These are phyloP conservation scores for Lepeophtheirus nordmannii DNA, from an alignment of 2,888 invertebrate genomes.

Conservation along the genomic window DNA sequence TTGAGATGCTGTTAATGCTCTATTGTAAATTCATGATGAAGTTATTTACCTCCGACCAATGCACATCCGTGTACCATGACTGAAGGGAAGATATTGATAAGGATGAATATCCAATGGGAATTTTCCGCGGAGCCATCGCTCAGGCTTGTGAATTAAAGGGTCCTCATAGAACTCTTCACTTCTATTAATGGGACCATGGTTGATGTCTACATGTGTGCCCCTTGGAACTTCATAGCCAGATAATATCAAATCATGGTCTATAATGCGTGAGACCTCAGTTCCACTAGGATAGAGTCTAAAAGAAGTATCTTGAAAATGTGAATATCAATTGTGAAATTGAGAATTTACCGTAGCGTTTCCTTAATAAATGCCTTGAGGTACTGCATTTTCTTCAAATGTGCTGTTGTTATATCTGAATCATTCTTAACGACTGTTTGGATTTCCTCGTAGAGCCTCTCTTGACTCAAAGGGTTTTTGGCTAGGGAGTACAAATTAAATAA, in stretches of 20 bases:
- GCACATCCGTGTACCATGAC: slow-evolving; percentile 42
- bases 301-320: neutral
- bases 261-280: slow-evolving; percentile 34
- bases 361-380: slow-evolving; percentile 50
- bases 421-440: slow-evolving; percentile 30
- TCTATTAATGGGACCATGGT: slow-evolving; percentile 34
- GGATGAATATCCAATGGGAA: slow-evolving; percentile 34
- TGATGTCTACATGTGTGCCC: slow-evolving; percentile 36
- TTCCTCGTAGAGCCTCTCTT: slow-evolving; percentile 37
- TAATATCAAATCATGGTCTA: slow-evolving; percentile 33
- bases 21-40: slow-evolving; percentile 33
- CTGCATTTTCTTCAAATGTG: slow-evolving; percentile 33
- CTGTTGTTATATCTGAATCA: slow-evolving; percentile 33
- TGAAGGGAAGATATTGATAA: slow-evolving; percentile 40
- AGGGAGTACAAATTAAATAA: slow-evolving; percentile 37
- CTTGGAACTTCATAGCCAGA: slow-evolving; percentile 36
- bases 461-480: slow-evolving; percentile 36
- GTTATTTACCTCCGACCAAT: slow-evolving; percentile 34
- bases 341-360: slow-evolving; percentile 41
- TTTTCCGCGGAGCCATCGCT: slow-evolving; percentile 30
- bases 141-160: slow-evolving; percentile 35
- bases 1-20: no score
- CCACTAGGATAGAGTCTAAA: slow-evolving; percentile 35
- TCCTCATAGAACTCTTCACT: slow-evolving; percentile 33
- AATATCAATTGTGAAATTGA: neutral